These are phyloP conservation scores for Cynopterus sphinx DNA, from an alignment of 2,797 vertebrate species.

Conservation along the genomic window DNA sequence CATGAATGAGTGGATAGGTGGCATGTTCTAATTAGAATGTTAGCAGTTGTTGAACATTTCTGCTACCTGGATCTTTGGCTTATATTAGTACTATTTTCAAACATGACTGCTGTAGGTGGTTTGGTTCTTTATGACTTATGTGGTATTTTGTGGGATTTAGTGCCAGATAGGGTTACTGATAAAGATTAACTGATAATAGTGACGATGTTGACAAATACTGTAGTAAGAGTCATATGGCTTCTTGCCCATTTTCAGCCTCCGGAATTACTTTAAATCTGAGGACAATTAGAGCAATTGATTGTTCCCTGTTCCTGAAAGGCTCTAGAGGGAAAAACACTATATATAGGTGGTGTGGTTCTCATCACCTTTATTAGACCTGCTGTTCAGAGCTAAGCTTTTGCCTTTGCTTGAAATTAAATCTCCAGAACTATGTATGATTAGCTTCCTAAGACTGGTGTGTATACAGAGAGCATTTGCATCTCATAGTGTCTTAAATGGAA, in stretches of 20 bases:
- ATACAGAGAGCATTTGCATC: not conserved
- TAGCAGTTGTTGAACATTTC: slow-evolving; percentile 3
- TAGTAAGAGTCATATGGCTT: not conserved
- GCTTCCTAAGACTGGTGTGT: not conserved
- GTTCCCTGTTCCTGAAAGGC: not conserved
- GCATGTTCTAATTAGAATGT: not conserved
- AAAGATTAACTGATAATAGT: not conserved
- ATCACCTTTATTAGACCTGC: not conserved
- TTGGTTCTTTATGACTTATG: slow-evolving; percentile 48
- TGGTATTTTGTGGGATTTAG: slow-evolving; percentile 39
- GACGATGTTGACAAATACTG: not conserved
- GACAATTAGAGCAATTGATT: not conserved
- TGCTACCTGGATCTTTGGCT: not conserved
- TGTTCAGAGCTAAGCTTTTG: not conserved
- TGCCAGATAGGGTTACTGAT: not conserved
- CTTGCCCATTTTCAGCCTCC: slow-evolving; percentile 32
- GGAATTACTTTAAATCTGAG: slow-evolving; percentile 24
- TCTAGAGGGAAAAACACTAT: not conserved
- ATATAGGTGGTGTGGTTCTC: not conserved
- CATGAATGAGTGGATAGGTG: not conserved
- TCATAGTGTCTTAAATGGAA: slow-evolving; percentile 33
- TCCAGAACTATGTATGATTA: not conserved
- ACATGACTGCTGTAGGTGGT: not conserved
- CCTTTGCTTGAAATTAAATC: slow-evolving; percentile 30
- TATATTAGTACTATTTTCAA: slow-evolving; percentile 23